Percentiles rank a stretch among this genome's conserved stretches.
Conservation (phyloP, 2,113 vertebrate genomes). For the Proterorhinus semilunaris region DNA sequence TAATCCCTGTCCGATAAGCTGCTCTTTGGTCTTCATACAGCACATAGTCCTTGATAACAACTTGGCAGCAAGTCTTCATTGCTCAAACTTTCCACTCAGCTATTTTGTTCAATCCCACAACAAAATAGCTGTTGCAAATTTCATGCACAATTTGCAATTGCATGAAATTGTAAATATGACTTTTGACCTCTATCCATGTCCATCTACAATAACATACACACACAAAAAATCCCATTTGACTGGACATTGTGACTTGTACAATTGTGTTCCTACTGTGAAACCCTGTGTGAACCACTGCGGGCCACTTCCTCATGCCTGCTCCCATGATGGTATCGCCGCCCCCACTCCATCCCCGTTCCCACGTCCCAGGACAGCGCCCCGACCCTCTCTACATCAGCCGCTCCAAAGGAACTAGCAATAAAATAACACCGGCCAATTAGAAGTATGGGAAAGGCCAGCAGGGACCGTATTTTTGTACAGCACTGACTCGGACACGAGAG, state of each 20-base stretch:
- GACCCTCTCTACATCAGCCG: conserved; percentile 30
- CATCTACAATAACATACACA: conserved; percentile 7
- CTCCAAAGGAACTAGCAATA: conserved; percentile 42
- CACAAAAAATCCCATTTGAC: conserved; percentile 20
- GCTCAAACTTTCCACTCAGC: conserved; percentile 49
- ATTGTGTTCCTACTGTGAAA: conserved; percentile 29
- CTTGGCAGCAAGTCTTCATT: conserved; percentile 32
- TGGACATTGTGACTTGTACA: conserved; percentile 21
- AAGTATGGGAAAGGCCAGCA: conserved; percentile 68
- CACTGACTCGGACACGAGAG: conserved; percentile 27
- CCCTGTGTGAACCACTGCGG: conserved; percentile 31
- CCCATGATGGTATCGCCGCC: conserved; percentile 57
- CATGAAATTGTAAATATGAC: conserved; percentile 12
- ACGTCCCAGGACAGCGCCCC: conserved; percentile 48
- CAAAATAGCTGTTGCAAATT: too few relatives aligned
- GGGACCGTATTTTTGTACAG: conserved; percentile 42
- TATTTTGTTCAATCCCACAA: conserved; percentile 23
- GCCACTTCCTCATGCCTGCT: conserved; percentile 59
- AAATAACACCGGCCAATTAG: conserved; percentile 48
- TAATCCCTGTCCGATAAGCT: conserved; percentile 44
- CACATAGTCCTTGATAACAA: conserved; percentile 37
- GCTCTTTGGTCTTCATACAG: conserved; percentile 45
- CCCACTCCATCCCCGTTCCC: conserved; percentile 72
- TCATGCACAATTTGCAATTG: background rate
- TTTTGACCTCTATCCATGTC: conserved; percentile 55